Evolutionary conservation across 2,797 vertebrate species (phyloP).

Genomic region (Meriones psammophilus): DNA sequence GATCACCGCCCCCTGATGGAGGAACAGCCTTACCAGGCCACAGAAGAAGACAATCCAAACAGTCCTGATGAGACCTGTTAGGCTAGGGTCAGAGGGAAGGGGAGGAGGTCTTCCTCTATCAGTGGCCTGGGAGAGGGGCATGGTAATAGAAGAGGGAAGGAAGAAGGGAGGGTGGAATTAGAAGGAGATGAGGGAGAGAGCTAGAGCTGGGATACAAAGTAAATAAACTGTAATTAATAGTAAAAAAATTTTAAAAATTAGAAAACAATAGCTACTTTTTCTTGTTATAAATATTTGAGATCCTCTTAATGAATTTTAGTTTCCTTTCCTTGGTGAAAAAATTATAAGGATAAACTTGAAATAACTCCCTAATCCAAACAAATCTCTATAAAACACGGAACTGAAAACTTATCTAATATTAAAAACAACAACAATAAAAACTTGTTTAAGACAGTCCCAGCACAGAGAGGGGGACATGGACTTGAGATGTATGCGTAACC

Average conservation of each 20-base stretch:
- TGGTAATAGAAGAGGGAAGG: too few relatives aligned
- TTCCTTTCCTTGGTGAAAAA: neutral
- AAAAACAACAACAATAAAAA: neutral
- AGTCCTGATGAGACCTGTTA: too few relatives aligned
- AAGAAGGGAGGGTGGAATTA: too few relatives aligned
- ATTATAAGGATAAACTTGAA: neutral
- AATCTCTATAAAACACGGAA: neutral
- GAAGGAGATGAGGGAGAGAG: too few relatives aligned
- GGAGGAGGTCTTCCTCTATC: too few relatives aligned
- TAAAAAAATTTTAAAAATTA: neutral
- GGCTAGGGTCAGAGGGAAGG: too few relatives aligned
- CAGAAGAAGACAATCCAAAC: too few relatives aligned
- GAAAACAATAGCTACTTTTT: neutral
- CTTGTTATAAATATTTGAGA: neutral
- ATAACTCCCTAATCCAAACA: neutral
- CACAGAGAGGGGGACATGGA: neutral
- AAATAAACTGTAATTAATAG: too few relatives aligned
- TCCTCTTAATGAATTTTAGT: neutral
- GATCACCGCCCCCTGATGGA: too few relatives aligned
- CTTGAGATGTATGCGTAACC: neutral
- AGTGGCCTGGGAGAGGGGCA: too few relatives aligned
- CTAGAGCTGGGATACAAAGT: too few relatives aligned
- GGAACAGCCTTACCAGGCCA: too few relatives aligned
- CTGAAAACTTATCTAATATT: neutral
- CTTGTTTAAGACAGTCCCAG: neutral